A percentile compares a stretch with the other conserved stretches of the same genome.
phyloP scores from a whole-genome alignment of 2,113 vertebrate species.

The Thalassoma bifasciatum region DNA sequence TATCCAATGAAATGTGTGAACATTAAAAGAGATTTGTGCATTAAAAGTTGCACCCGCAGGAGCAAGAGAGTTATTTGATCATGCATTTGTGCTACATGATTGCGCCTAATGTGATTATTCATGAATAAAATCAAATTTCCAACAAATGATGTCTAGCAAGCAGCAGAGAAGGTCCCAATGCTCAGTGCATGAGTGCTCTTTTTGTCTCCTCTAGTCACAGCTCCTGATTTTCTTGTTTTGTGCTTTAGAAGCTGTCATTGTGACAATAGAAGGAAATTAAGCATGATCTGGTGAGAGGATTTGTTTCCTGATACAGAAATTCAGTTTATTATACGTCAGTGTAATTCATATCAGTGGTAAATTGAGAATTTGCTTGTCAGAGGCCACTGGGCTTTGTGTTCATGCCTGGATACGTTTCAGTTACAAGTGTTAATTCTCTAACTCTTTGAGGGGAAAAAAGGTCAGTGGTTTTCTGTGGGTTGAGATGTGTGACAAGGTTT shows the following conservation, averaged over 20 bases:
- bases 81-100: constrained; percentile 45
- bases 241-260: background rate
- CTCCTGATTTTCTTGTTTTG: background rate
- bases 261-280: no score
- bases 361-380: no score
- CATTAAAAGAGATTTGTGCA: constrained; percentile 18
- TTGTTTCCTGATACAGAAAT: no score
- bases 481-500: no score
- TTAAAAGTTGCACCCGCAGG: constrained; percentile 17
- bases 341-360: no score
- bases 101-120: constrained; percentile 40
- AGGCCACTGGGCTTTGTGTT: no score
- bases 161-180: background rate
- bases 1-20: constrained; percentile 33
- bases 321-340: no score
- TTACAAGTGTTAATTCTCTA: no score
- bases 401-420: no score
- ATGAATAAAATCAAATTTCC: constrained; percentile 32
- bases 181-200: background rate
- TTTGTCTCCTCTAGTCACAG: background rate
- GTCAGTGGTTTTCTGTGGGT: no score
- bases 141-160: constrained; percentile 24
- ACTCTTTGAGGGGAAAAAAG: no score
- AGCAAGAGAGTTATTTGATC: constrained; percentile 20
- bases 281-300: no score